Evolutionary conservation across 2,888 invertebrate species (phyloP).

Genomic region (Cheilosia vulpina): DNA sequence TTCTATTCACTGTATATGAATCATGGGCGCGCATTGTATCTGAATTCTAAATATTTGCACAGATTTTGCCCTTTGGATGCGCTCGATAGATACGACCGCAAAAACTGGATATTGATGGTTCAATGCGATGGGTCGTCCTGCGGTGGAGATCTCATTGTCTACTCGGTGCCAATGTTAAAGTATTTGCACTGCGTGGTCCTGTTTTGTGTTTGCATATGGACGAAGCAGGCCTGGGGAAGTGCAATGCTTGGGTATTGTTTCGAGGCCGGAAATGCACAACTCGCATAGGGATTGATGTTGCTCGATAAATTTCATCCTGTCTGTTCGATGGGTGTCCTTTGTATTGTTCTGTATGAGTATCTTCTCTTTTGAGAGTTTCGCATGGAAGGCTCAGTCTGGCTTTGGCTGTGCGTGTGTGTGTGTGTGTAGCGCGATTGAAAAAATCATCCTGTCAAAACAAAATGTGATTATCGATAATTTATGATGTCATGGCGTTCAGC

Average conservation of each 20-base stretch:
- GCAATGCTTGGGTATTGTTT: slow-evolving; percentile 60
- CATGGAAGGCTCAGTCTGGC: slow-evolving; percentile 36
- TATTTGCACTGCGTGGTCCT: slow-evolving; percentile 60
- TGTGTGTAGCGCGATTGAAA: slow-evolving; percentile 65
- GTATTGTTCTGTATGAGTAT: slow-evolving; percentile 59
- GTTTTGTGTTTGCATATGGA: slow-evolving; percentile 60
- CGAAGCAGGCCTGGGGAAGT: slow-evolving; percentile 33
- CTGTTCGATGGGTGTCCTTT: slow-evolving; percentile 71
- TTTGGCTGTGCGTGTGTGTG: slow-evolving; percentile 16
- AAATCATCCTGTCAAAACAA: slow-evolving; percentile 82
- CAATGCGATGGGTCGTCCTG: slow-evolving; percentile 62
- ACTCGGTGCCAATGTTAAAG: slow-evolving; percentile 49
- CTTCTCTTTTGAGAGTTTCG: slow-evolving; percentile 63
- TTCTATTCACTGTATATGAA: slow-evolving; percentile 50
- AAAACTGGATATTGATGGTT: slow-evolving; percentile 66
- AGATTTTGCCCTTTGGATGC: slow-evolving; percentile 58
- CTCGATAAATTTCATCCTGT: slow-evolving; percentile 72
- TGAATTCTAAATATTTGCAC: slow-evolving; percentile 73
- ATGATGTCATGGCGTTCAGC: slow-evolving; percentile 82
- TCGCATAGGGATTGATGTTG: slow-evolving; percentile 72
- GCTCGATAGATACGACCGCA: slow-evolving; percentile 48
- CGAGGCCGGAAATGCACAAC: slow-evolving; percentile 72
- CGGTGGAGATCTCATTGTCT: slow-evolving; percentile 58
- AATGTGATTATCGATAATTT: slow-evolving; percentile 84
- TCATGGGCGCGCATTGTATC: slow-evolving; percentile 51